Conservation (phyloP, 2,113 vertebrate genomes). For the Passer montanus region DNA sequence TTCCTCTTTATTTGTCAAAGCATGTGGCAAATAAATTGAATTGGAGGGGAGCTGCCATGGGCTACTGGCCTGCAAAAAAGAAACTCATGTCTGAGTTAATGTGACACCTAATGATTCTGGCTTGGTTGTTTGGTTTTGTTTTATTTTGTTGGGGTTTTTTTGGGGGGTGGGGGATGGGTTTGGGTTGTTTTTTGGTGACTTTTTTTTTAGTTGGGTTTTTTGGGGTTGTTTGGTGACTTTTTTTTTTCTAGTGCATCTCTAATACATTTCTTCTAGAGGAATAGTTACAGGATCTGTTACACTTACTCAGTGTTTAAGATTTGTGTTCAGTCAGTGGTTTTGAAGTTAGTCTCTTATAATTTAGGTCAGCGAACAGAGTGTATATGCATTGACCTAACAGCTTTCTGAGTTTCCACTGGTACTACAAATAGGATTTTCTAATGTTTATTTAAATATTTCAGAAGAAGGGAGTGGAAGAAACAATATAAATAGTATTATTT, state of each 20-base stretch:
- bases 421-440: not conserved
- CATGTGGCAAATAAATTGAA: too few relatives aligned
- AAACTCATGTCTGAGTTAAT: not conserved
- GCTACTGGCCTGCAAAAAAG: not conserved
- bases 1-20: not conserved
- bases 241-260: not conserved
- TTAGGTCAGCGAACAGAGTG: constrained; percentile 56
- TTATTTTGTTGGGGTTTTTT: not conserved
- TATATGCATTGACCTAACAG: constrained; percentile 28
- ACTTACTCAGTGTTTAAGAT: constrained; percentile 61
- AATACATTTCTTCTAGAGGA: constrained; percentile 19
- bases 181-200: not conserved
- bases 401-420: not conserved
- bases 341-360: constrained; percentile 65
- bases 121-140: not conserved
- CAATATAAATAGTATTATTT: not conserved
- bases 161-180: not conserved
- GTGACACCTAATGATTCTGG: not conserved
- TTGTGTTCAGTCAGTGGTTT: constrained; percentile 53
- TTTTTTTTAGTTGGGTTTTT: too few relatives aligned
- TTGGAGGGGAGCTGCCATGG: not conserved
- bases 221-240: too few relatives aligned
- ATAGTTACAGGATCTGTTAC: constrained; percentile 33
- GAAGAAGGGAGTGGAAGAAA: not conserved
- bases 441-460: not conserved